Base-by-base conservation (phyloP, 2,888 invertebrate genomes). In the Acleris cristana region DNA sequence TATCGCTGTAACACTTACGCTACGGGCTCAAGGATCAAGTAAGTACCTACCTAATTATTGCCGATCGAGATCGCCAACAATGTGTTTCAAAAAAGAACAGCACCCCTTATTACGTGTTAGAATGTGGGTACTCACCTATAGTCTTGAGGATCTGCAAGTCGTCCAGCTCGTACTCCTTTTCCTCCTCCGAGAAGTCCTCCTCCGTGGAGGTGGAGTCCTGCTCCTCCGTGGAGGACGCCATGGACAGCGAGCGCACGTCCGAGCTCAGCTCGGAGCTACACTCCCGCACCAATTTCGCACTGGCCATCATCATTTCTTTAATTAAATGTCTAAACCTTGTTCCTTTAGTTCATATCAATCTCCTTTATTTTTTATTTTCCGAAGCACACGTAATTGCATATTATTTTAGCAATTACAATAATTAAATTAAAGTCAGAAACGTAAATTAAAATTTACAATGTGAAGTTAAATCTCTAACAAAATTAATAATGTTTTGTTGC, bases 101-200 rank as follows among this genome's bases (percentile, higher is more conserved):
- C 34, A 34, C 10, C 34, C 34, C 3, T 10, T 34, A 26, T 16
- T 16, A 44, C 12, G 8, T 40, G 44, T n/a, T 14, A 45, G 16
- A 45, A 1, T n/a, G 5, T 45, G 4, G 3, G 16, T 16, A 45
- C 96, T 96, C 84, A 97, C 97, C 97, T 71, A 97, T 97, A 69
- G 97, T 97, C 93, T 97, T 97, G 76, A 97, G 94, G 77, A 97
- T 96, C 86, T 97, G 96, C 79, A 97, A 95, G 84, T 97, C 97
- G 73, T 97, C 97, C 76, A 97, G 88, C 80, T 95, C 94, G 79
- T 95, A 95, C 78, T 95, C 95, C 74, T 95, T 94, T 75, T 94
- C 94, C 73, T 94, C 94, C 71, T 94, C 94, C 1, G 94, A 93
- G 79, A 90, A 94, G 64, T 94, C 94, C 0, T 94, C 93, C 71